Evolutionary conservation across 1,140 invertebrate genomes (phyloP).

Genomic region (Euwallacea similis): DNA sequence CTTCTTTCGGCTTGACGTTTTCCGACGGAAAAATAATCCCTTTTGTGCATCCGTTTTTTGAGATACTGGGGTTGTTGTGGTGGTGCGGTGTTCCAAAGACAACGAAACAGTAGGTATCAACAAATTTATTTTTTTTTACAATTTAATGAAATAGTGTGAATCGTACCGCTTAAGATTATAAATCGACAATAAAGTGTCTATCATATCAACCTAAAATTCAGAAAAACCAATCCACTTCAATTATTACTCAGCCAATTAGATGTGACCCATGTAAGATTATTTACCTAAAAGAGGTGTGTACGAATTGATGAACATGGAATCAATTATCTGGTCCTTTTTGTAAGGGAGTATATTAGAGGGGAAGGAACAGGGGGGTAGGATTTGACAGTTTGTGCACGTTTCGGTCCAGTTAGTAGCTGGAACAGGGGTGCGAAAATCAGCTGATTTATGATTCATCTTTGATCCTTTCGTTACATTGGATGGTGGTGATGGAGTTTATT

Average conservation of each 20-base stretch:
- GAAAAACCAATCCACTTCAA: too few species aligned
- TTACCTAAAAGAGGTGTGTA: too few species aligned
- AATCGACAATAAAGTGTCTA: too few species aligned
- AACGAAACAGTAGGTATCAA: neutral
- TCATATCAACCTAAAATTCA: too few species aligned
- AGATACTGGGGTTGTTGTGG: constrained; percentile 2
- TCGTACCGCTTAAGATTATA: too few species aligned
- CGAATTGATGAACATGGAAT: too few species aligned
- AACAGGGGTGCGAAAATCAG: constrained; percentile 45
- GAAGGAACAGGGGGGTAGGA: neutral
- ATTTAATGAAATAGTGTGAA: too few species aligned
- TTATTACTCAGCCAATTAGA: too few species aligned
- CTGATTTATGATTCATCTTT: constrained; percentile 46
- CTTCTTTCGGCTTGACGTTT: constrained; percentile 11
- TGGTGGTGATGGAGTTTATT: too few species aligned
- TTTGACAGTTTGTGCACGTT: constrained; percentile 46
- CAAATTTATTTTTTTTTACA: too few species aligned
- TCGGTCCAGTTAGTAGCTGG: constrained; percentile 41
- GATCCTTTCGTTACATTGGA: too few species aligned
- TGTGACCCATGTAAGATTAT: too few species aligned
- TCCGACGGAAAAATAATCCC: constrained; percentile 16
- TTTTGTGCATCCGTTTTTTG: constrained; percentile 1
- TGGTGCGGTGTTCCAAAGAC: neutral
- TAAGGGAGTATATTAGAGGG: constrained; percentile 17
- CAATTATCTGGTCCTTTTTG: neutral